A percentile compares a stretch with the other conserved stretches of the same genome.
Conservation (phyloP, 1,140 invertebrate species). For the Monomorium pharaonis region DNA sequence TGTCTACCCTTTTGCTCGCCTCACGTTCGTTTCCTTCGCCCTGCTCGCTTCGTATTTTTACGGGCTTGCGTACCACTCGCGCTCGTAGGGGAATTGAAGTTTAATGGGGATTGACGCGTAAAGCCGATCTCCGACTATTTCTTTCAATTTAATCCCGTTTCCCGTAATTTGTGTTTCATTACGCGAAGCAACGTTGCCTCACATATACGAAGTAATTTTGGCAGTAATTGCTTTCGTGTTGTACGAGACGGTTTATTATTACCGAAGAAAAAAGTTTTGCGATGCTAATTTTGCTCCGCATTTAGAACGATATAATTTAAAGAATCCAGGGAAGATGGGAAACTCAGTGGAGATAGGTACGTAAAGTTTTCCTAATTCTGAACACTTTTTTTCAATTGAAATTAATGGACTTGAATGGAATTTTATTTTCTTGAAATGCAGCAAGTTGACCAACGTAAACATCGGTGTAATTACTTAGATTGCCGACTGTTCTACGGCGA, state of each 20-base stretch:
- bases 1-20: conserved; percentile 22
- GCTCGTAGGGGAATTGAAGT: conserved; percentile 36
- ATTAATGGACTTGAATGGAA: background rate
- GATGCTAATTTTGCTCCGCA: background rate
- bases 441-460: background rate
- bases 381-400: background rate
- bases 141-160: conserved; percentile 51
- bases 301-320: background rate
- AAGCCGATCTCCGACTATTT: conserved; percentile 39
- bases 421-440: conserved; percentile 18
- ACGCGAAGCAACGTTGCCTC: background rate
- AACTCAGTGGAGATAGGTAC: background rate
- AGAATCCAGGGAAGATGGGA: background rate
- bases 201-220: background rate
- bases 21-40: background rate
- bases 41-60: background rate
- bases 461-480: conserved; percentile 9
- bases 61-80: background rate
- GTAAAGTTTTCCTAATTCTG: background rate
- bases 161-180: conserved; percentile 35
- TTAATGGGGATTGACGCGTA: conserved; percentile 38
- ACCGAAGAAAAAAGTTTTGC: background rate
- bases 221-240: background rate
- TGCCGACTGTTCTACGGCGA: background rate
- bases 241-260: background rate